Evolutionary conservation across 2,888 invertebrate genomes (phyloP), one percentile per base, ranked within the genome.

Genomic region (Hydrotaea diabolus): DNA sequence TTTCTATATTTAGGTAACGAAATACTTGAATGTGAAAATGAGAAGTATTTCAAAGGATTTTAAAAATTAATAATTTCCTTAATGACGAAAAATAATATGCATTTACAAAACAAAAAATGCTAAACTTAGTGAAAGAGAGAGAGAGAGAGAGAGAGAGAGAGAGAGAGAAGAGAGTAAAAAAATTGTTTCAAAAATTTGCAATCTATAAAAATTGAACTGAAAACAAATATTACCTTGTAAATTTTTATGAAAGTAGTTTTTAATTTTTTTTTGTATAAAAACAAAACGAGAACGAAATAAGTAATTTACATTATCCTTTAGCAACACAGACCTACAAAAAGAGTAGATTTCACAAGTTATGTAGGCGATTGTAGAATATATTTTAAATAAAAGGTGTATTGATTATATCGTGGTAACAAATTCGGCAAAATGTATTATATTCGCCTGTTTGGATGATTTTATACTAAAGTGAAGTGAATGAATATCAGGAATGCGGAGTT

Each of bases 161-260:
- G 49, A 49, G n/a, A 49, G 15, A 21, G 26, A 59, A 59, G 19
- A 31, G 21, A 23, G 21, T 13, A 66, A 59, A 17, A 1, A 49
- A 77, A 77, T 74, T 74, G 36, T 59, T 66, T 74, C 17, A 69
- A 74, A 75, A 39, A 78, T 77, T 75, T 78, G 62, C 31, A 39
- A 39, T 39, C 66, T 21, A 77, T 76, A 76, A 31, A 31, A 82
- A 66, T 66, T 75, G 72, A 80, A 85, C 80, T 83, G 77, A 83
- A 77, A 76, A 57, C 55, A 64, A 77, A 46, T 62, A 64, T 83
- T 77, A 46, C 75, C 66, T 26, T 76, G 9, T 57, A 77, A 76
- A 72, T 81, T 71, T 84, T 85, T 86, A 85, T 64, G 69, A 55
- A 71, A 72, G 31, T 59, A 57, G 36, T 23, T 53, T 15, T 39